phyloP scores from a whole-genome alignment of 2,113 vertebrate genomes.

The Nesoenas mayeri region DNA sequence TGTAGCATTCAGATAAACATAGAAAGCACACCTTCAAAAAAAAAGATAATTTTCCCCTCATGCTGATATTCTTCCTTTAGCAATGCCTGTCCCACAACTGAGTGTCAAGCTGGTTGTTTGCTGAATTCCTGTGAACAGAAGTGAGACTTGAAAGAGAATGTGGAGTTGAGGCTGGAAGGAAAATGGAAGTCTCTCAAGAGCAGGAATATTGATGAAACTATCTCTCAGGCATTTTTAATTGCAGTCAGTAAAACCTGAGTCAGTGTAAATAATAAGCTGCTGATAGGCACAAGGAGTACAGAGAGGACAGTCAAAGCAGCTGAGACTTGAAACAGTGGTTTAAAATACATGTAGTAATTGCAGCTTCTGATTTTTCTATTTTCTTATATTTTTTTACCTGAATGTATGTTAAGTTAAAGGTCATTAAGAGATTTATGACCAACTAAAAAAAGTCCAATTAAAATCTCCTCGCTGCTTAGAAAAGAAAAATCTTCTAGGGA shows the following conservation, averaged over 20 bases:
- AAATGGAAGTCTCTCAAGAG: not conserved
- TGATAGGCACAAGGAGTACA: not conserved
- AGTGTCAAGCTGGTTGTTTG: not conserved
- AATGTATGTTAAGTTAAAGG: not conserved
- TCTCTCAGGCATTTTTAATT: not conserved
- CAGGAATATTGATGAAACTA: not conserved
- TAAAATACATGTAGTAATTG: not conserved
- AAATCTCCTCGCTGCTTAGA: not conserved
- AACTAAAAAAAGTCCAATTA: not conserved
- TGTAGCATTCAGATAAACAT: not conserved
- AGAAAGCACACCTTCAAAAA: not conserved
- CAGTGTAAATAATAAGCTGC: not conserved
- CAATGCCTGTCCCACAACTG: not conserved
- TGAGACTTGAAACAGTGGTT: not conserved
- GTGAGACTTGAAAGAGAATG: not conserved
- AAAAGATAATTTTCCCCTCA: not conserved
- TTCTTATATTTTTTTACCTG: not conserved
- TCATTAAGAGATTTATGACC: not conserved
- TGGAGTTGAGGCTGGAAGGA: not conserved
- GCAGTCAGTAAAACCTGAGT: not conserved
- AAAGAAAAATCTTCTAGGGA: not conserved
- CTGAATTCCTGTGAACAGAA: not conserved
- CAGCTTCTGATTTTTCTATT: not conserved
- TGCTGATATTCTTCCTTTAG: not conserved
- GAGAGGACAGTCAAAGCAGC: not conserved